Evolutionary conservation across 2,888 invertebrate species (phyloP), one percentile per base, ranked within the genome.

Genomic region (Microplitis deprimator): DNA sequence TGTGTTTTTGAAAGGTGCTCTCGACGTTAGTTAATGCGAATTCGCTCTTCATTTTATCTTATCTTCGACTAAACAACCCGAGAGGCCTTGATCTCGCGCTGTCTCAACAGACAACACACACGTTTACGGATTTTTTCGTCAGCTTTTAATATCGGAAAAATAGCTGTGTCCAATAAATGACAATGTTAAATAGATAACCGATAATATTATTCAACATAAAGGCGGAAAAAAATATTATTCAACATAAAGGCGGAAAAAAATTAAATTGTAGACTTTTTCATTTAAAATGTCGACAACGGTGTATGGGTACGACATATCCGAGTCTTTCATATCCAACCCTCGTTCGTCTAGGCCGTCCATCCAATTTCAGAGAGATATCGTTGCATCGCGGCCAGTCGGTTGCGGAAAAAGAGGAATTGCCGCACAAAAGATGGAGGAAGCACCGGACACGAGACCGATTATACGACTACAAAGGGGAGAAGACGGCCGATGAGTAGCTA

Each of bases 351-450:
- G 60, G 38, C 67, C 61, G 72, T 69, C 76, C 64, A 68, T 77
- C 73, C 73, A 73, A 73, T 68, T 41, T 38, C 50, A 16, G 38
- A 50, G 50, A 71, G 76, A 73, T 77, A 77, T 68, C 68, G 13
- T 65, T 17, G 38, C 76, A 77, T 77, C 16, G 13, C 8, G 59
- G 17, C n/a, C 38, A 64, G 13, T 60, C n/a, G 29, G 72, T 61
- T 61, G 20, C 68, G 40, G 67, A 61, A 61, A 72, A 73, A 73
- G 59, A 71, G 70, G 29, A 75, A 73, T 72, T 68, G 60, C 38
- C 69, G 73, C 68, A 78, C 79, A 78, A 79, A 80, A 77, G 73
- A 79, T 77, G 76, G 71, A 76, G 74, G 50, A 76, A 76, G 75
- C 17, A 41, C 72, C 76, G 77, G 79, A 77, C 79, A 77, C 74